Evolutionary conservation across 2,113 vertebrate genomes (phyloP).

Genomic region (Solea senegalensis): DNA sequence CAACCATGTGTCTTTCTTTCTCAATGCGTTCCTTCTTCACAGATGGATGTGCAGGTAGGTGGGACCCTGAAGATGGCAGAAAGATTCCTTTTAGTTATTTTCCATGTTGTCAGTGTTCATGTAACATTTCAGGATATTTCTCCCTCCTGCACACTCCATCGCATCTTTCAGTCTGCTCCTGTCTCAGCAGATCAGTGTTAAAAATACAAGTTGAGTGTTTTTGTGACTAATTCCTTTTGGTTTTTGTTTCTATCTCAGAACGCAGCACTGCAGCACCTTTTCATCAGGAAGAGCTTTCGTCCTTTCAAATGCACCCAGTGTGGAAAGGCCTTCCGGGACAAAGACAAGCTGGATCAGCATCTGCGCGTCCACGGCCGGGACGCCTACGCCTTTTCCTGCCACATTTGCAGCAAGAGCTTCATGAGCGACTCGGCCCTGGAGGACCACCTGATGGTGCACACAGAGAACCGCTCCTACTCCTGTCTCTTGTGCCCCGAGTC

Average conservation of each 20-base stretch:
- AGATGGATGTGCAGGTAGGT: slow-evolving; percentile 97
- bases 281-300: slow-evolving; percentile 95
- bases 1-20: slow-evolving; percentile 74
- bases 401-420: slow-evolving; percentile 95
- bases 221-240: neutral
- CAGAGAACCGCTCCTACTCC: slow-evolving; percentile 93
- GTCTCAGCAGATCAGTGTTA: slow-evolving; percentile 21
- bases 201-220: neutral
- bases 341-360: slow-evolving; percentile 96
- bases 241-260: slow-evolving; percentile 82
- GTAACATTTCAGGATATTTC: slow-evolving; percentile 23
- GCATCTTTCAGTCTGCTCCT: slow-evolving; percentile 2
- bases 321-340: slow-evolving; percentile 95
- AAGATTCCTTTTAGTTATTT: slow-evolving; percentile 18
- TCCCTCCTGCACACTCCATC: slow-evolving; percentile 15
- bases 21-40: slow-evolving; percentile 76
- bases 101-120: slow-evolving; percentile 13
- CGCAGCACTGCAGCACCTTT: slow-evolving; percentile 96
- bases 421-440: slow-evolving; percentile 88
- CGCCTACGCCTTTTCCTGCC: slow-evolving; percentile 90
- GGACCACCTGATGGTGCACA: slow-evolving; percentile 93
- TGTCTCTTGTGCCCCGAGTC: slow-evolving; percentile 93
- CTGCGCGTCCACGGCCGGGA: slow-evolving; percentile 92
- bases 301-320: slow-evolving; percentile 96
- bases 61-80: slow-evolving; percentile 22